Conservation (phyloP, 2,797 vertebrate species). For the Thripadectes ignobilis region DNA sequence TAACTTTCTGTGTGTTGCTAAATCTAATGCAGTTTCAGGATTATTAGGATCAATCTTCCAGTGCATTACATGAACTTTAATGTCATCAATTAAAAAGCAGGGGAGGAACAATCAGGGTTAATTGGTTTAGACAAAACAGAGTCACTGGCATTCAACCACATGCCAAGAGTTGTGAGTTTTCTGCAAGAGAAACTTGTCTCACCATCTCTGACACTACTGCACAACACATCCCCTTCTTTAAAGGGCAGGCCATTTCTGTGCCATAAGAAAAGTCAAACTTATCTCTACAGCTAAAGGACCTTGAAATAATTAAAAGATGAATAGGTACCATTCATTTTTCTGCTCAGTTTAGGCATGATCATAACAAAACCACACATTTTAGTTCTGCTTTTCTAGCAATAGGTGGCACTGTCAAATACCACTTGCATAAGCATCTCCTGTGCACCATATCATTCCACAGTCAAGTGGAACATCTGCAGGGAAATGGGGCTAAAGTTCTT, state of each 20-base stretch:
- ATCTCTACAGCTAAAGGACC: neutral
- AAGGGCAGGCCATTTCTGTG: neutral
- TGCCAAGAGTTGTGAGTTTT: neutral
- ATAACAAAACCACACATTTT: neutral
- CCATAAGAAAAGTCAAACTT: neutral
- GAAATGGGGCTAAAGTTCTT: neutral
- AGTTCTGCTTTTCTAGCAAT: constrained; percentile 47
- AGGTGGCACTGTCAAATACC: constrained; percentile 59
- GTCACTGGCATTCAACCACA: neutral
- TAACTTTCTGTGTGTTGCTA: neutral
- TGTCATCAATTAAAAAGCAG: neutral
- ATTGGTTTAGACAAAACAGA: neutral
- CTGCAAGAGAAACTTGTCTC: neutral
- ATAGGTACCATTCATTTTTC: neutral
- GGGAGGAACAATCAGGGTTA: neutral
- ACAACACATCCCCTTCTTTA: neutral
- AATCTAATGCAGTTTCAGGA: neutral
- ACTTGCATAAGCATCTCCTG: neutral
- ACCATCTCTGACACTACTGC: neutral
- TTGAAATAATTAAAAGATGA: neutral
- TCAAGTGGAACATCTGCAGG: constrained; percentile 13
- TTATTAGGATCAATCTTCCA: neutral
- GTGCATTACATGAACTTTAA: neutral
- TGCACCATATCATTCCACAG: neutral
- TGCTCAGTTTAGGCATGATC: neutral